Evolutionary conservation across 2,797 vertebrate genomes (phyloP).

Genomic region (Phyllotis vaccarum): DNA sequence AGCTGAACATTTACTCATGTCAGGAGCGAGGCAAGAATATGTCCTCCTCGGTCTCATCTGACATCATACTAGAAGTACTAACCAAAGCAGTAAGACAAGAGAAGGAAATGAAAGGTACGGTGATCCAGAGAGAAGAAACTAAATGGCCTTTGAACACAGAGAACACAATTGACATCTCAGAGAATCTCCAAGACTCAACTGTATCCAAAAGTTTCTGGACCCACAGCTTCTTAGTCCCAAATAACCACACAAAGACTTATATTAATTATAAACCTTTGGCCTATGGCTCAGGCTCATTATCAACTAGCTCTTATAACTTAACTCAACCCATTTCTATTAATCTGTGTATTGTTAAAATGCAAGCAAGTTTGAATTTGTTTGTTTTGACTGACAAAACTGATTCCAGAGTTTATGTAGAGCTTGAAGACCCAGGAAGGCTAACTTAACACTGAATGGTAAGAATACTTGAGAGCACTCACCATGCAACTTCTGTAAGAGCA

Average conservation of each 20-base stretch:
- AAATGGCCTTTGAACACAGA: not conserved
- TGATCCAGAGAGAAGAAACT: not conserved
- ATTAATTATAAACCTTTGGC: too few relatives aligned
- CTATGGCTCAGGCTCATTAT: too few relatives aligned
- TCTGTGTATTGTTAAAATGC: not conserved
- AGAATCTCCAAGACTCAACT: not conserved
- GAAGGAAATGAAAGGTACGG: conserved; percentile 1
- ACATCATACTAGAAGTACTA: not conserved
- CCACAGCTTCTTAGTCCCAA: too few relatives aligned
- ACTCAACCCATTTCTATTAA: too few relatives aligned
- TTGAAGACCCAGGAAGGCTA: not conserved
- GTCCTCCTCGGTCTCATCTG: not conserved
- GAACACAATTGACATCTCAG: not conserved
- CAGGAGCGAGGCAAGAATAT: conserved; percentile 10
- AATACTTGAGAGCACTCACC: not conserved
- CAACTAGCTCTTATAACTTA: too few relatives aligned
- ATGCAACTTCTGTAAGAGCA: not conserved
- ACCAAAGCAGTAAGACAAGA: not conserved
- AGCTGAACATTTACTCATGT: not conserved
- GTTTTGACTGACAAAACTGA: not conserved
- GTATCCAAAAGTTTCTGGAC: too few relatives aligned
- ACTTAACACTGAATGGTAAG: not conserved
- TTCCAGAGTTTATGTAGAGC: not conserved
- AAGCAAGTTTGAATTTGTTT: not conserved
- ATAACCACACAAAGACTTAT: too few relatives aligned